Base-by-base conservation (phyloP, 2,888 invertebrate species). In the Nesidiocoris tenuis region DNA sequence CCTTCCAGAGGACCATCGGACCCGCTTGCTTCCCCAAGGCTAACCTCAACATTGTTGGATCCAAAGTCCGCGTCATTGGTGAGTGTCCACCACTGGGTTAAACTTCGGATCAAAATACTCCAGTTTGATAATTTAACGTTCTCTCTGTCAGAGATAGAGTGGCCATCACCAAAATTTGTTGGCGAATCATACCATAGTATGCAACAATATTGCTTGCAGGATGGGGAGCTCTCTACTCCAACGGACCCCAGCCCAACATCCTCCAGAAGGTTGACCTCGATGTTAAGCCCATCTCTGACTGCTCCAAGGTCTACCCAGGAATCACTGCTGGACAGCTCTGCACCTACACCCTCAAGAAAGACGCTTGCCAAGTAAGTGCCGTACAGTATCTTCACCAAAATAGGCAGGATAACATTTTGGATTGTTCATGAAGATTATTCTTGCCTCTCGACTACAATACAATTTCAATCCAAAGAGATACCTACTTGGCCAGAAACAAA, bases 21-120 rank as follows among this genome's bases (percentile, higher is more conserved):
- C 89, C 90, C 0, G 88, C 83, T 21, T 91, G 90, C 80, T 81
- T 91, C 65, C 90, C 90, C 18, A 66, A 39, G 22, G 0, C 90
- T 90, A 82, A 85, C 84, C 74, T 87, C 84, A 80, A 81, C 2
- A 83, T 84, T 61, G 81, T 72, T 1, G 82, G 82, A 5, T 66
- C 77, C 1, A 67, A 17, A 1, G 83, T 84, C 2, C 79, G 79
- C 0, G 79, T 82, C 12, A 77, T 83, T 61, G 83, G 84, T 83
- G 78, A 79, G 80, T 75, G 5, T 12, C 39, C 22, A 9, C 59
- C 19, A 12, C n/a, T n/a, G n/a, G n/a, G n/a, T n/a, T n/a, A n/a
- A n/a, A n/a, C n/a, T n/a, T n/a, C 39, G 39, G 12, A 39, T 39
- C 39, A 39, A 39, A n/a, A n/a, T n/a, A n/a, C n/a, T n/a, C n/a